These are phyloP conservation scores for Sisor rabdophorus DNA, from an alignment of 2,113 vertebrate genomes.

Conservation along the genomic window DNA sequence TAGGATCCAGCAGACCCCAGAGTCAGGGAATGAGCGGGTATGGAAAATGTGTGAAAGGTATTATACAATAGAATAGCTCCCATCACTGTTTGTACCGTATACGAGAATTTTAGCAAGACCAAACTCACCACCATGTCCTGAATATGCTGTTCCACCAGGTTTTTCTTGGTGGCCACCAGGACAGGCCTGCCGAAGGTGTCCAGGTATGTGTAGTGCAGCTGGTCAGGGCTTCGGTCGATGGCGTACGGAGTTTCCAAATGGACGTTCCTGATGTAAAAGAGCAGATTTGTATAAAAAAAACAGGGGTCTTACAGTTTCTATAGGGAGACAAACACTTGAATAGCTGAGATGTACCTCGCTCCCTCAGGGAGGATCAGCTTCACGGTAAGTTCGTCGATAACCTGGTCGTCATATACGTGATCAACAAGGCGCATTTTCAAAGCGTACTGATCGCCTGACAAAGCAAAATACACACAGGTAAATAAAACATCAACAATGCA, in stretches of 20 bases:
- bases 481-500: neutral
- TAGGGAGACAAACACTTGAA: too few relatives aligned
- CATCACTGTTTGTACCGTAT: neutral
- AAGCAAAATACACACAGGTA: conserved; percentile 2
- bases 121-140: conserved; percentile 87
- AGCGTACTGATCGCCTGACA: conserved; percentile 91
- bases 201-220: conserved; percentile 94
- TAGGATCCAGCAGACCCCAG: too few relatives aligned
- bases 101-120: neutral
- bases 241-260: conserved; percentile 91
- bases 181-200: conserved; percentile 95
- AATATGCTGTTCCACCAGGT: conserved; percentile 97
- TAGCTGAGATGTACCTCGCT: conserved; percentile 73
- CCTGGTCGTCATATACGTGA: conserved; percentile 96
- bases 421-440: conserved; percentile 96
- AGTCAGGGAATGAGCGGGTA: too few relatives aligned
- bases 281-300: neutral
- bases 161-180: conserved; percentile 88
- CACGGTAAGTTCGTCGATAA: conserved; percentile 88
- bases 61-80: neutral
- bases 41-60: too few relatives aligned
- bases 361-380: conserved; percentile 95
- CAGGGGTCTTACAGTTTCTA: too few relatives aligned
- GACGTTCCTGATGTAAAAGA: conserved; percentile 75
- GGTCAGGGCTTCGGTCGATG: conserved; percentile 78